Evolutionary conservation across 2,113 vertebrate genomes (phyloP).

Genomic region (Protomyctophum bolini): DNA sequence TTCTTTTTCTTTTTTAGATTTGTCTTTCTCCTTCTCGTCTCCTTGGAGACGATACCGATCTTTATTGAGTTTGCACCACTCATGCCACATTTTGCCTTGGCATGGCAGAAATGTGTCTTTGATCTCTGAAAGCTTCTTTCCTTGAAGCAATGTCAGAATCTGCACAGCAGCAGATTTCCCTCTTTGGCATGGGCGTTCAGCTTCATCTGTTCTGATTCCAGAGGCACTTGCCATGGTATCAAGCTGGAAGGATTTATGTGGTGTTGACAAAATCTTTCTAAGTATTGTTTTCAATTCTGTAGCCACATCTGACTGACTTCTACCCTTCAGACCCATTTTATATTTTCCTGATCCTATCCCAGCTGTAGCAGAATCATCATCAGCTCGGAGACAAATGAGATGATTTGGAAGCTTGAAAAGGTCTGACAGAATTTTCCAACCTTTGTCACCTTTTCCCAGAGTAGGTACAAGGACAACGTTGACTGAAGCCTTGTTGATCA

Average conservation of each 20-base stretch:
- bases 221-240: slow-evolving; percentile 49
- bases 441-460: slow-evolving; percentile 31
- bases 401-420: slow-evolving; percentile 57
- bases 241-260: slow-evolving; percentile 38
- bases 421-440: slow-evolving; percentile 17
- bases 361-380: slow-evolving; percentile 18
- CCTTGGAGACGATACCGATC: slow-evolving; percentile 67
- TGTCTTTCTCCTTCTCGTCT: slow-evolving; percentile 55
- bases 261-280: slow-evolving; percentile 41
- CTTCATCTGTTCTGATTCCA: slow-evolving; percentile 66
- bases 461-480: slow-evolving; percentile 65
- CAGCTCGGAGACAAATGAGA: slow-evolving; percentile 64
- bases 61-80: slow-evolving; percentile 72
- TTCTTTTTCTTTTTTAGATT: slow-evolving; percentile 62
- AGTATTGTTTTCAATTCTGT: slow-evolving; percentile 57
- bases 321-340: slow-evolving; percentile 64
- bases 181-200: slow-evolving; percentile 32
- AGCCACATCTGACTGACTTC: slow-evolving; percentile 67
- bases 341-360: slow-evolving; percentile 25
- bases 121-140: slow-evolving; percentile 52
- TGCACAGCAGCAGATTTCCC: slow-evolving; percentile 51
- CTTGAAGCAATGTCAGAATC: slow-evolving; percentile 45
- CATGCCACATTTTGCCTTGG: slow-evolving; percentile 67
- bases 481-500: slow-evolving; percentile 67
- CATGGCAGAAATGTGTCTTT: slow-evolving; percentile 57